phyloP scores from a whole-genome alignment of 37 sponge, comb jelly and placozoan genomes.

The Crambe crambe region DNA sequence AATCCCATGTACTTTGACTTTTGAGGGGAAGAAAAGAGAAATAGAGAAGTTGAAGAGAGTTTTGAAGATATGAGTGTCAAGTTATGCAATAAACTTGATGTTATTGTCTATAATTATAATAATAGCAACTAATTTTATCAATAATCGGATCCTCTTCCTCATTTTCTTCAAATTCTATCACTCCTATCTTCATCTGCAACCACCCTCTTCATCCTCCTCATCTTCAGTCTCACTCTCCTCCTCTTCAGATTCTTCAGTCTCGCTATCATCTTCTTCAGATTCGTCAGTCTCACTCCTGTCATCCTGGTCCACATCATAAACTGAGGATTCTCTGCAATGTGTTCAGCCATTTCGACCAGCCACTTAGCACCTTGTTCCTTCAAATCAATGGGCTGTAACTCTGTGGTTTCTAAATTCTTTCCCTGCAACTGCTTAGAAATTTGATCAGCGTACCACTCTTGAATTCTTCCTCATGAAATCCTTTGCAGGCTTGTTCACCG shows the following conservation, averaged over 20 bases:
- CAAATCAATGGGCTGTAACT: constrained; percentile 3
- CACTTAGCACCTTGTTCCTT: constrained; percentile 22
- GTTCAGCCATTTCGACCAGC: constrained; percentile 28
- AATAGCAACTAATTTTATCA: neutral
- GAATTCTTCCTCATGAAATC: too few species aligned
- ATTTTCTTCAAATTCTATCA: too few species aligned
- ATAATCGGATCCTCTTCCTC: neutral
- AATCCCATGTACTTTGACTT: constrained; percentile 4
- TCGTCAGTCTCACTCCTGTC: neutral
- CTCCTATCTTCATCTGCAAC: neutral
- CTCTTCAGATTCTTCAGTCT: neutral
- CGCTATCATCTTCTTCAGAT: neutral
- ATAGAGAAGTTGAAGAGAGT: neutral
- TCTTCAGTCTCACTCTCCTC: neutral
- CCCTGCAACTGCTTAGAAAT: constrained; percentile 40
- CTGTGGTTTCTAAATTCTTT: too few species aligned
- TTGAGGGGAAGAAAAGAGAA: neutral
- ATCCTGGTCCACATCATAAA: neutral
- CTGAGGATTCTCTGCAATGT: constrained; percentile 20
- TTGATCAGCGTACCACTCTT: constrained; percentile 55
- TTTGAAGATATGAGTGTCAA: too few species aligned
- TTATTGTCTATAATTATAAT: neutral
- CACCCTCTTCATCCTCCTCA: neutral
- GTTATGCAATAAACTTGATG: too few species aligned
- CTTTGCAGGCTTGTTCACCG: constrained; percentile 68